phyloP scores from a whole-genome alignment of 2,113 vertebrate species.

The Silurus glanis region DNA sequence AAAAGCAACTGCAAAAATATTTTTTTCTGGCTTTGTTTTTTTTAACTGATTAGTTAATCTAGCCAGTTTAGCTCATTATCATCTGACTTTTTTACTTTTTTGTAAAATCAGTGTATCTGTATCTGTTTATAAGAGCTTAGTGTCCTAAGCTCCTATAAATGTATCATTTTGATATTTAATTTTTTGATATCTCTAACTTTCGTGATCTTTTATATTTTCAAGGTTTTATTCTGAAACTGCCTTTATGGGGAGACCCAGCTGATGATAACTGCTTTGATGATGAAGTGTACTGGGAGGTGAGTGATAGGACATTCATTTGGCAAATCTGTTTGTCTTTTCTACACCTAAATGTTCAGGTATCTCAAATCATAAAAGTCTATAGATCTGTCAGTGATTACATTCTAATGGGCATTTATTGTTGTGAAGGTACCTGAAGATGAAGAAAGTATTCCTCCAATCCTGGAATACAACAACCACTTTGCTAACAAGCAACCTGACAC shows the following conservation, averaged over 20 bases:
- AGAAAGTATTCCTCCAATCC: slow-evolving; percentile 68
- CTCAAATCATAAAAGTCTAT: neutral
- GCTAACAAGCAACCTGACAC: slow-evolving; percentile 63
- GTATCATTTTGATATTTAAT: too few species aligned
- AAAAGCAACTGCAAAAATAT: neutral
- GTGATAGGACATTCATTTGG: slow-evolving; percentile 34
- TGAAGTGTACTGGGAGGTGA: slow-evolving; percentile 91
- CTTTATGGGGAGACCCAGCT: slow-evolving; percentile 85
- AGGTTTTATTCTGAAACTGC: slow-evolving; percentile 85
- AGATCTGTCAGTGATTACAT: neutral
- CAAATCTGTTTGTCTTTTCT: neutral
- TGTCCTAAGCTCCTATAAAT: neutral
- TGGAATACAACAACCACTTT: slow-evolving; percentile 77
- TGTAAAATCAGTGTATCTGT: neutral
- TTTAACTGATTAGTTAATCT: neutral
- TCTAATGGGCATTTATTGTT: neutral
- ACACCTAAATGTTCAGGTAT: too few species aligned
- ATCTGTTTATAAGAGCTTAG: too few species aligned
- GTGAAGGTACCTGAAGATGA: slow-evolving; percentile 84
- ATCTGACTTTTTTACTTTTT: neutral
- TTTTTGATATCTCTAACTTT: neutral
- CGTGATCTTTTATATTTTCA: slow-evolving; percentile 54
- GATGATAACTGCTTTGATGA: slow-evolving; percentile 94
- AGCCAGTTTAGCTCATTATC: neutral
- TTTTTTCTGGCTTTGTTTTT: neutral